A percentile compares a stretch with the other conserved stretches of the same genome.
phyloP scores from a whole-genome alignment of 2,113 vertebrate species.

The Lucifuga dentata region DNA sequence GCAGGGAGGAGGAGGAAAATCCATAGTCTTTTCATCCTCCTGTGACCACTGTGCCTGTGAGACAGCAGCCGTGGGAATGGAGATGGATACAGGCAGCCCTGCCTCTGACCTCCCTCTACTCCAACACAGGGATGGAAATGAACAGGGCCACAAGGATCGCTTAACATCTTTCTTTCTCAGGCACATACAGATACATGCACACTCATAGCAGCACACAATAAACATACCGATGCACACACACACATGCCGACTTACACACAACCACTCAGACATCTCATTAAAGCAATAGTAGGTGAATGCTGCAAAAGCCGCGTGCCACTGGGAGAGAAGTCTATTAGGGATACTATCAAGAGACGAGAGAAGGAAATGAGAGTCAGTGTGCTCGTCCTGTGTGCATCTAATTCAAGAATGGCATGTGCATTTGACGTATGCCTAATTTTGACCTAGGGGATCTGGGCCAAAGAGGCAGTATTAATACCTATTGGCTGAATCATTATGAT shows the following conservation, averaged over 20 bases:
- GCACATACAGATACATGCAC: constrained; percentile 36
- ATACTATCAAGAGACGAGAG: constrained; percentile 74
- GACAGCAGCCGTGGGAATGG: constrained; percentile 82
- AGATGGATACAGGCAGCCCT: constrained; percentile 74
- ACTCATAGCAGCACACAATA: constrained; percentile 1
- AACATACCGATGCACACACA: too few species aligned
- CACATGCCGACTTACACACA: constrained; percentile 42
- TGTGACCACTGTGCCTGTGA: constrained; percentile 79
- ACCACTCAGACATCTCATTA: constrained; percentile 75
- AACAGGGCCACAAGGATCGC: constrained; percentile 75
- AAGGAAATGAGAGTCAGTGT: constrained; percentile 71
- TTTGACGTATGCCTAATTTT: constrained; percentile 66
- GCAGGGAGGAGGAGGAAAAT: constrained; percentile 71
- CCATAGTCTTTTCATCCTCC: constrained; percentile 81
- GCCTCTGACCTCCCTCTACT: constrained; percentile 78
- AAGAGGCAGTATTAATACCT: constrained; percentile 46
- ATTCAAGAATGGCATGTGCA: constrained; percentile 50
- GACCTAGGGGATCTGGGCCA: constrained; percentile 42
- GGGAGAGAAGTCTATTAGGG: constrained; percentile 79
- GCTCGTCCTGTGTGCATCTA: constrained; percentile 53
- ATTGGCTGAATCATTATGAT: constrained; percentile 68
- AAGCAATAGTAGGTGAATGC: constrained; percentile 79
- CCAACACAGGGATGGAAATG: constrained; percentile 76
- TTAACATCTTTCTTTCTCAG: constrained; percentile 77
- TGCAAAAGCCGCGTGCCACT: constrained; percentile 75